phyloP scores from a whole-genome alignment of 2,113 vertebrate species.

The Eulacestoma nigropectus region DNA sequence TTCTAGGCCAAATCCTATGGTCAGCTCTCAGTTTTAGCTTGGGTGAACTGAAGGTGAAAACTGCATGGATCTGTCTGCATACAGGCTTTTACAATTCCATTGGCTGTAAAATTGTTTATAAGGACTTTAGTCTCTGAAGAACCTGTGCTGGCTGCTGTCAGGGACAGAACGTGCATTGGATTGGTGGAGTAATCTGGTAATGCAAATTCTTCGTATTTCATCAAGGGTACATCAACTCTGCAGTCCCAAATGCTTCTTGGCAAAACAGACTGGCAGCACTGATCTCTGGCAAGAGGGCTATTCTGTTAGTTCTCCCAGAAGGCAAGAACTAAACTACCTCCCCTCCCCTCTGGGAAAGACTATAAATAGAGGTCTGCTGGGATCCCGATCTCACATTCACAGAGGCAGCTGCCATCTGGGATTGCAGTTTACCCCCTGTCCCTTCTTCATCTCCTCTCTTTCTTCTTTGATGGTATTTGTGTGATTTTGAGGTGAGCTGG shows the following conservation, averaged over 20 bases:
- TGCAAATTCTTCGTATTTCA: conserved; percentile 32
- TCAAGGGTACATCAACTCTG: conserved; percentile 7
- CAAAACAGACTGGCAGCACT: background rate
- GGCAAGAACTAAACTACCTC: background rate
- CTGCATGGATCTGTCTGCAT: background rate
- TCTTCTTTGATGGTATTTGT: background rate
- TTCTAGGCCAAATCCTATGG: background rate
- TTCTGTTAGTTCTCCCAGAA: background rate
- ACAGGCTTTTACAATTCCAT: background rate
- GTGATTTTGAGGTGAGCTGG: background rate
- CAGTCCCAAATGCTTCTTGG: conserved; percentile 18
- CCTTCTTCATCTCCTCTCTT: background rate
- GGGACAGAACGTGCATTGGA: background rate
- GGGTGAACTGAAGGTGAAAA: background rate
- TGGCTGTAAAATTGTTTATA: conserved; percentile 12
- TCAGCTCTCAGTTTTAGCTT: background rate
- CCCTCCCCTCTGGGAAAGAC: background rate
- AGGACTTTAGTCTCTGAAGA: conserved; percentile 19
- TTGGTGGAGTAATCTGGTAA: conserved; percentile 20
- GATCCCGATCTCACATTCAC: rapidly evolving
- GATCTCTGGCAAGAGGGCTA: background rate
- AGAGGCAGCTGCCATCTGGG: background rate
- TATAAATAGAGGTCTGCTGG: background rate
- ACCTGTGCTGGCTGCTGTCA: background rate
- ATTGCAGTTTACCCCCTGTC: background rate